Evolutionary conservation across 2,113 vertebrate genomes (phyloP).

Genomic region (Chaetura pelagica): DNA sequence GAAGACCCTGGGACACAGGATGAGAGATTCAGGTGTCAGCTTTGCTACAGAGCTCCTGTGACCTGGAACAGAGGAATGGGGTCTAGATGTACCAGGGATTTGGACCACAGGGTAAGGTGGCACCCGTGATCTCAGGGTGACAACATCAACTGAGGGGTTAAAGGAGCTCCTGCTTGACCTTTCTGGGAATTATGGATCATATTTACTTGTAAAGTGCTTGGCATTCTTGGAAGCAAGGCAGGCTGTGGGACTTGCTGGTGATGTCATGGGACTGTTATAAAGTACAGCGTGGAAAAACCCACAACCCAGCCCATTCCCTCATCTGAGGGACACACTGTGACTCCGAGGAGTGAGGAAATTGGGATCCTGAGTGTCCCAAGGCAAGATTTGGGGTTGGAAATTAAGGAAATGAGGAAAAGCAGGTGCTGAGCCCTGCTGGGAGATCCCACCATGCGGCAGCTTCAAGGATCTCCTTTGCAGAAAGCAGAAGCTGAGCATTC

Average conservation of each 20-base stretch:
- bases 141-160: not conserved
- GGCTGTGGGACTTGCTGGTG: not conserved
- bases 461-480: not conserved
- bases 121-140: not conserved
- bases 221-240: not conserved
- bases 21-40: not conserved
- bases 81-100: not conserved
- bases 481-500: not conserved
- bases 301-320: not conserved
- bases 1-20: not conserved
- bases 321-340: not conserved
- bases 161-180: not conserved
- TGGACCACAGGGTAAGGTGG: not conserved
- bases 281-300: not conserved
- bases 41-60: not conserved
- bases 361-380: not conserved
- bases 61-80: not conserved
- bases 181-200: not conserved
- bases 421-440: not conserved
- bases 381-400: not conserved
- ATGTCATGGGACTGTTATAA: not conserved
- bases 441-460: rapidly evolving
- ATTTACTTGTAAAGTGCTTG: not conserved
- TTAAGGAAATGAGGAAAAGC: not conserved
- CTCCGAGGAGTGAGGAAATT: rapidly evolving